Evolutionary conservation across 2,113 vertebrate genomes (phyloP), one percentile per base, ranked within the genome.

Genomic region (Halcyon senegalensis): DNA sequence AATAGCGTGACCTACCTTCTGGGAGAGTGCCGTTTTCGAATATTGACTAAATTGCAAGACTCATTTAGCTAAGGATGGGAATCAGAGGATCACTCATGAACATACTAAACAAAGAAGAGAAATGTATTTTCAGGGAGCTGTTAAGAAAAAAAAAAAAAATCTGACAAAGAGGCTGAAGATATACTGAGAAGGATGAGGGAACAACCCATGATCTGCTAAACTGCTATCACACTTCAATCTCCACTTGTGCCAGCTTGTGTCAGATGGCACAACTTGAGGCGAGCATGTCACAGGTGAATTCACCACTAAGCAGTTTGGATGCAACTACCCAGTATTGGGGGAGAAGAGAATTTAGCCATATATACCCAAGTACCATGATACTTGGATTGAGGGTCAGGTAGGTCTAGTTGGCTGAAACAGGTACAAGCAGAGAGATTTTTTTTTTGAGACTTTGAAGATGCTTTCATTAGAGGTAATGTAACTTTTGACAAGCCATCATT

Each of bases 161-260:
- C 18, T 66, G 28, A 33, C 27, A 74, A 56, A 82, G 21, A 41
- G 39, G 30, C 12, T 55, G 28, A 14, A 21, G 55, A 35, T 27
- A 1, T 33, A 23, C 6, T 16, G 13, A 53, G 12, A 7, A 51
- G 30, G 16, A 4, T 0, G 0, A 10, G 16, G 17, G 4, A 19
- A 48, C 9, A 41, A 13, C 13, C 39, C 12, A 44, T 3, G 16
- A 16, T 64, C 43, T 59, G 16, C 10, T 67, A 43, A 90, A 43
- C 27, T 63, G 28, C 11, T 31, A 21, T 4, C 37, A 25, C 15
- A 30, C 13, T 88, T 31, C 18, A 64, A 0, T 15, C 33, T 67
- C 30, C 62, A 13, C 9, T 83, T 31, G 7, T 35, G 19, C 14
- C 62, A 86, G 19, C 6, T 77, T 67, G 21, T 31, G 43, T 30